phyloP scores from a whole-genome alignment of 2,888 invertebrate species.

The Athripsodes cinereus region DNA sequence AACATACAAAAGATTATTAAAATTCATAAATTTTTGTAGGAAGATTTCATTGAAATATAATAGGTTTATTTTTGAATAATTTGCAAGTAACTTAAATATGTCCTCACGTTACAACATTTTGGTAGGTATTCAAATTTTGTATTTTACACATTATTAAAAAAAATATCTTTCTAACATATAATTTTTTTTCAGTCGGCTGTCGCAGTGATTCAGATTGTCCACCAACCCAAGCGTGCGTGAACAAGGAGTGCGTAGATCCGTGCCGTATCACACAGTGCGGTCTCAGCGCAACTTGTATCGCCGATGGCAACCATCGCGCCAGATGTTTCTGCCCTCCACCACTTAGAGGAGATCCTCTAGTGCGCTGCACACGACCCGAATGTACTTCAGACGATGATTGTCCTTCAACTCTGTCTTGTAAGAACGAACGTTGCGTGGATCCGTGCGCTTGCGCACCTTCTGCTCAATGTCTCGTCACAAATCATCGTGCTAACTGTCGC shows the following conservation, averaged over 20 bases:
- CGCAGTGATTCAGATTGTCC: slow-evolving; percentile 80
- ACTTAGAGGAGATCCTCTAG: slow-evolving; percentile 73
- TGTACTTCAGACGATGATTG: slow-evolving; percentile 73
- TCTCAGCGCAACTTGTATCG: slow-evolving; percentile 66
- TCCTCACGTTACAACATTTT: too few species aligned
- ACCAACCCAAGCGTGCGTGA: slow-evolving; percentile 73
- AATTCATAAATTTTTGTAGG: too few species aligned
- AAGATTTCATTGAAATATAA: too few species aligned
- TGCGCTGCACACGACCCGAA: slow-evolving; percentile 71
- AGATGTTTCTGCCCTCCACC: slow-evolving; percentile 72
- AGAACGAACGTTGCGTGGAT: slow-evolving; percentile 70
- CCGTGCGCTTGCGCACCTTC: slow-evolving; percentile 79
- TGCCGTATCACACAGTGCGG: slow-evolving; percentile 79
- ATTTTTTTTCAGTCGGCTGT: slow-evolving; percentile 64
- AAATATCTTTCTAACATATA: too few species aligned
- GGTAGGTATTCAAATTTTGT: too few species aligned
- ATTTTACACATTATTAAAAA: too few species aligned
- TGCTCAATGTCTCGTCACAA: slow-evolving; percentile 69
- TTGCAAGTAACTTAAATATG: too few species aligned
- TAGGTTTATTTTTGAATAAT: too few species aligned
- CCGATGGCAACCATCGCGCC: slow-evolving; percentile 70
- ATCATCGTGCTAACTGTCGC: slow-evolving; percentile 71
- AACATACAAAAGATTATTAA: too few species aligned
- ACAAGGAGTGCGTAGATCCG: slow-evolving; percentile 73
- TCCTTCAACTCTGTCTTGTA: slow-evolving; percentile 71